Evolutionary conservation across 2,888 invertebrate genomes (phyloP).

Genomic region (Luperina nickerlii): DNA sequence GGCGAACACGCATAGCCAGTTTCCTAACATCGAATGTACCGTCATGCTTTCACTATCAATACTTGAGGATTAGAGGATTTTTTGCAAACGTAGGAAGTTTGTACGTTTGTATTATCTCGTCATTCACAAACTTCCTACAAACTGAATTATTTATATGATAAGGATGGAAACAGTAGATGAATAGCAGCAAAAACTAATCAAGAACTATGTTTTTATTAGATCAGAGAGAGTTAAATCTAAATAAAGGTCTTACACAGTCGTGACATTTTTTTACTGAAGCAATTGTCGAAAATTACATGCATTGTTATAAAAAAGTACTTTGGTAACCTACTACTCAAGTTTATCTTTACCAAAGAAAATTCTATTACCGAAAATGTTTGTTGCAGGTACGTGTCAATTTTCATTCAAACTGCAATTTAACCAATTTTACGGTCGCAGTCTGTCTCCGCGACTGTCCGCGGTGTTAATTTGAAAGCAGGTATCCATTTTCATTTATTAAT

Average conservation of each 20-base stretch:
- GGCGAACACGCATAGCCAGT: neutral
- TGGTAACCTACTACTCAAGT: neutral
- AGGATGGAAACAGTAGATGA: neutral
- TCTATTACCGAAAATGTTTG: neutral
- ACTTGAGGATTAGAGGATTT: neutral
- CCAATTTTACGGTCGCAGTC: neutral
- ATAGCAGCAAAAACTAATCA: neutral
- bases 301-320: neutral
- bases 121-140: neutral
- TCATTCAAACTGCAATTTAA: neutral
- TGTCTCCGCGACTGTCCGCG: neutral
- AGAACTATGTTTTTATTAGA: neutral
- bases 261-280: neutral
- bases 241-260: neutral
- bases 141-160: neutral
- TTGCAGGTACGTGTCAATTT: neutral
- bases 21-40: neutral
- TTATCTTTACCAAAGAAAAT: neutral
- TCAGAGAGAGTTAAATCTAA: neutral
- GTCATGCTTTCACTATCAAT: neutral
- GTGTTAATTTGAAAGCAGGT: constrained; percentile 15
- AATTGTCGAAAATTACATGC: neutral
- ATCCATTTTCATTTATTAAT: constrained; percentile 13
- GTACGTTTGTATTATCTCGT: neutral
- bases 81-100: neutral